These are phyloP conservation scores for Chaetops frenatus DNA, from an alignment of 2,113 vertebrate genomes.

Conservation along the genomic window DNA sequence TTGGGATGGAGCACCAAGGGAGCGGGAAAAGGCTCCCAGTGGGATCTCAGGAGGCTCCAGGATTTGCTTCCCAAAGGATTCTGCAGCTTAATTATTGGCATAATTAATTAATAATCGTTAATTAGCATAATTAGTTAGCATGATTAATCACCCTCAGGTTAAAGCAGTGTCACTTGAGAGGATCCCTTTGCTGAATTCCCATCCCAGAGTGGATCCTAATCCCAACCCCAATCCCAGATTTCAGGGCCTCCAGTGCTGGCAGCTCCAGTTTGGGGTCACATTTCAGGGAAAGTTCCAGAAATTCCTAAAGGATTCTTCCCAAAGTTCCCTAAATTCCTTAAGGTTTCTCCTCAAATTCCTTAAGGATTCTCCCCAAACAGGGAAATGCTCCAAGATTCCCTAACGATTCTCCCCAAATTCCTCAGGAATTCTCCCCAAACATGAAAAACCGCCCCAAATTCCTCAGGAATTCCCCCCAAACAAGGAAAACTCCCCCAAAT, in stretches of 20 bases:
- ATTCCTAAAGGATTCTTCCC: no score
- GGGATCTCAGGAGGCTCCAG: not conserved
- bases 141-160: not conserved
- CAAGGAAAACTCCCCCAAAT: no score
- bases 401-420: not conserved
- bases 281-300: not conserved
- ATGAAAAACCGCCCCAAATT: no score
- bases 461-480: not conserved
- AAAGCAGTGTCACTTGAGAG: not conserved
- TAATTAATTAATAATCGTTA: not conserved
- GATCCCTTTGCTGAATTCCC: not conserved
- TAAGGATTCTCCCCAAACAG: no score
- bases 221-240: not conserved
- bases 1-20: not conserved
- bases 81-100: not conserved
- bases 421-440: not conserved
- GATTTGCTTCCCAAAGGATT: not conserved
- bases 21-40: fast-evolving
- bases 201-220: not conserved
- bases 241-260: not conserved
- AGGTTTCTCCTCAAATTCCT: no score
- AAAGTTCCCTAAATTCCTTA: no score
- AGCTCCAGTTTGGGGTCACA: not conserved
- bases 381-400: not conserved
- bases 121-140: not conserved